Conservation (phyloP, 2,113 vertebrate species). For the Tauraco erythrolophus region DNA sequence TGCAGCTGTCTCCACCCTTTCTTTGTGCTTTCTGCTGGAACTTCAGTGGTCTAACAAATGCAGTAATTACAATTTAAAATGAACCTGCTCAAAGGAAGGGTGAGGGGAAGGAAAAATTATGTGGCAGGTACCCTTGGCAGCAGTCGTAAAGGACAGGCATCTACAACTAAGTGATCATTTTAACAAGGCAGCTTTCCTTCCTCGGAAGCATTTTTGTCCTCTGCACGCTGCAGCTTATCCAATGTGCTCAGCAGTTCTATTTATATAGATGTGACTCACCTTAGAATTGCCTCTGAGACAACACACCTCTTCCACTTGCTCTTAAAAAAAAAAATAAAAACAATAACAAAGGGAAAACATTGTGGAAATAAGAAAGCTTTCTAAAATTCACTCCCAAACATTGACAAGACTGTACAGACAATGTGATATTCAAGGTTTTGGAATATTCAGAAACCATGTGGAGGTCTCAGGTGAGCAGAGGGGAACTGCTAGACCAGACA, state of each 20-base stretch:
- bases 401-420: background rate
- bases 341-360: background rate
- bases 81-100: background rate
- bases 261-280: background rate
- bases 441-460: fast-evolving
- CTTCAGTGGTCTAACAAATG: background rate
- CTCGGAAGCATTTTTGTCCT: background rate
- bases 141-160: background rate
- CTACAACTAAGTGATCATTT: background rate
- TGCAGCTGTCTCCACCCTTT: background rate
- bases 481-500: background rate
- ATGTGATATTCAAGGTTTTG: fast-evolving
- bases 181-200: background rate
- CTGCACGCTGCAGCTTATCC: background rate
- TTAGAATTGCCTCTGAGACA: background rate
- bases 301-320: background rate
- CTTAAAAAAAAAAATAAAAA: background rate
- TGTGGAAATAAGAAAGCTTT: background rate
- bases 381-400: fast-evolving
- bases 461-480: background rate
- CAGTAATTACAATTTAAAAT: background rate
- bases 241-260: background rate
- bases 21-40: background rate
- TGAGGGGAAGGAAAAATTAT: fast-evolving
- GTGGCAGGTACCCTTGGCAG: background rate